Base-by-base conservation (phyloP, 2,888 invertebrate genomes). In the Lasius platythorax region DNA sequence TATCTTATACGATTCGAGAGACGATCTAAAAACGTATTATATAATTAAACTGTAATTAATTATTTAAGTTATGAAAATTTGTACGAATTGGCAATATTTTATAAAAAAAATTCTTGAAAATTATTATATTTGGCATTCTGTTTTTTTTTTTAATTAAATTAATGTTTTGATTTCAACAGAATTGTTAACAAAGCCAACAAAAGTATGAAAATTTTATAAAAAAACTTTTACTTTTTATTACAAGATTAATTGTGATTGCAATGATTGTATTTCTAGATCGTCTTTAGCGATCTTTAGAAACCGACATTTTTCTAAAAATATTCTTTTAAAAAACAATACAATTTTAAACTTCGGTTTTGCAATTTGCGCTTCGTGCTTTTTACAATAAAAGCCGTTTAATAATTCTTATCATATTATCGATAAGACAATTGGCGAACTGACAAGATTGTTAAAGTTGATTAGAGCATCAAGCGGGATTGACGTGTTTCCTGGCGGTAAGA, bases 401-500 rank as follows among this genome's bases (percentile, higher is more conserved):
- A 56, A 56, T 43, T 70, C 11, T 78, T 56, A 78, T 67, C 40
- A 18, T 12, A 37, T 76, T 64, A 74, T 74, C n/a, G 9, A 46
- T 81, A 63, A 82, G 12, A 58, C 12, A 64, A 40, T 72, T 75
- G 11, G 5, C 37, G 56, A 82, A 43, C 33, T 67, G 79, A 78
- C 63, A 72, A 85, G 73, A 82, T 70, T 68, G 61, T 91, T 88
- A 87, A 75, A 83, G 64, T 76, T 63, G 67, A 67, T 88, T 86
- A 89, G 84, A 86, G 76, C 87, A 73, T 95, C 95, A 95, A 93
- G 95, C 94, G 43, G 94, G 92, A 86, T 94, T 94, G 83, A 92
- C 92, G 84, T 93, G 93, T 89, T 94, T 95, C 92, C 94, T 95
- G 88, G 92, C 91, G 88, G 94, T 94, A 88, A 95, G 93, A 85